Percentiles rank a stretch among this genome's conserved stretches.
Evolutionary conservation across 2,797 vertebrate genomes (phyloP).

Genomic region (Sylvia borin): DNA sequence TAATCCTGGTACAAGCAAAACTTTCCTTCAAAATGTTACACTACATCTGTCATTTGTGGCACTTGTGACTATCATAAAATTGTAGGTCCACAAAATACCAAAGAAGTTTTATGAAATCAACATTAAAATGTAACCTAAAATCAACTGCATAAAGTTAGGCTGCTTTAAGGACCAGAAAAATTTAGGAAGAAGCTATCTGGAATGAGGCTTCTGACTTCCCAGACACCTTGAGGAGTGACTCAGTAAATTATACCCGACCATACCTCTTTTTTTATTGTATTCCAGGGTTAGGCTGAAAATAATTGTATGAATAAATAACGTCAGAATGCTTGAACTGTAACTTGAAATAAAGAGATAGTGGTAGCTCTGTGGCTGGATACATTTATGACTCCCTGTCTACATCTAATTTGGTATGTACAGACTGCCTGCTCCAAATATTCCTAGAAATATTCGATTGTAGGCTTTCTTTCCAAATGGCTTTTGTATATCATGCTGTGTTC

Average conservation of each 20-base stretch:
- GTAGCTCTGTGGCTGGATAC: not conserved
- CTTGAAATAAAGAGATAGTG: not conserved
- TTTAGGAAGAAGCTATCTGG: not conserved
- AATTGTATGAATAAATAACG: not conserved
- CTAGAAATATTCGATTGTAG: not conserved
- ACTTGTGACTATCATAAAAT: constrained; percentile 43
- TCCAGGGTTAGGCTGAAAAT: not conserved
- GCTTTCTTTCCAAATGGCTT: not conserved
- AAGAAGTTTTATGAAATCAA: constrained; percentile 39
- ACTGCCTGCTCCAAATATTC: not conserved
- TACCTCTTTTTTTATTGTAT: not conserved
- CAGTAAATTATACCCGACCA: not conserved
- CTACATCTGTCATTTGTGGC: not conserved
- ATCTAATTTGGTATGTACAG: not conserved
- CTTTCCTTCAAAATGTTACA: not conserved
- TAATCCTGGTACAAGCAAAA: not conserved
- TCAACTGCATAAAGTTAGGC: not conserved
- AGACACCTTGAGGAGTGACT: not conserved
- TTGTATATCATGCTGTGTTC: not conserved
- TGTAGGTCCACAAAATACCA: constrained; percentile 40
- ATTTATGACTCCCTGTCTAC: not conserved
- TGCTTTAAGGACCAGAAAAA: not conserved
- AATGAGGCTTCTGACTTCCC: not conserved
- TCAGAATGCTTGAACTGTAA: not conserved
- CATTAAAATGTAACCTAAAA: constrained; percentile 29